These are phyloP conservation scores for Ctenodactylus gundi DNA, from an alignment of 2,113 vertebrate species.

Conservation along the genomic window DNA sequence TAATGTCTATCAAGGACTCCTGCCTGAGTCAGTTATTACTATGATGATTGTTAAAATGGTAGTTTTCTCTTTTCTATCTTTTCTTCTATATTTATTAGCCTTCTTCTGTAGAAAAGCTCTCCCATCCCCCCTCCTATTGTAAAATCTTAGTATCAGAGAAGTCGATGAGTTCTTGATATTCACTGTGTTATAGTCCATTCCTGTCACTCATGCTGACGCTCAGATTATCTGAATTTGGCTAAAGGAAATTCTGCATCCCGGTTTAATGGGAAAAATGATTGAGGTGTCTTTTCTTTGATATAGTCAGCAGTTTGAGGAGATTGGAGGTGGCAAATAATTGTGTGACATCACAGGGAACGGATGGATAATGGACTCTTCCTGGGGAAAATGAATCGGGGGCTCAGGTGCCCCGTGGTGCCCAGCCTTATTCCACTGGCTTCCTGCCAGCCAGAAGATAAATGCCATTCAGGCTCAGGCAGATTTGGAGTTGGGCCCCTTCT, in stretches of 20 bases:
- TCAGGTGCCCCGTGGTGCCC: background rate
- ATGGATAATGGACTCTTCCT: background rate
- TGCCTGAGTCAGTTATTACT: background rate
- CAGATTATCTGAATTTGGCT: background rate
- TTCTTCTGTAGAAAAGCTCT: background rate
- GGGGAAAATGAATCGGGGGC: background rate
- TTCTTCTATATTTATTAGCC: background rate
- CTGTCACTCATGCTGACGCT: background rate
- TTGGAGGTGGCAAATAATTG: background rate
- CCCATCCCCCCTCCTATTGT: background rate
- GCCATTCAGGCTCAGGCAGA: background rate
- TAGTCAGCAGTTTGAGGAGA: background rate
- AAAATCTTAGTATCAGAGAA: background rate
- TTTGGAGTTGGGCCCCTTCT: background rate
- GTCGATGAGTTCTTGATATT: background rate
- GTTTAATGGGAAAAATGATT: constrained; percentile 19
- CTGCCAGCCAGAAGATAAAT: background rate
- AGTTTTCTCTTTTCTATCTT: background rate
- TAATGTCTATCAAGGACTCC: background rate
- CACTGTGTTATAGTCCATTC: background rate
- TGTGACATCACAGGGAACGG: background rate
- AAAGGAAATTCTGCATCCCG: background rate
- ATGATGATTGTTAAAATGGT: background rate
- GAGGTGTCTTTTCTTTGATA: background rate
- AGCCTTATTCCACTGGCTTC: background rate